Evolutionary conservation across 1,140 invertebrate genomes (phyloP), one percentile per base, ranked within the genome.

Genomic region (Eriosoma lanigerum): DNA sequence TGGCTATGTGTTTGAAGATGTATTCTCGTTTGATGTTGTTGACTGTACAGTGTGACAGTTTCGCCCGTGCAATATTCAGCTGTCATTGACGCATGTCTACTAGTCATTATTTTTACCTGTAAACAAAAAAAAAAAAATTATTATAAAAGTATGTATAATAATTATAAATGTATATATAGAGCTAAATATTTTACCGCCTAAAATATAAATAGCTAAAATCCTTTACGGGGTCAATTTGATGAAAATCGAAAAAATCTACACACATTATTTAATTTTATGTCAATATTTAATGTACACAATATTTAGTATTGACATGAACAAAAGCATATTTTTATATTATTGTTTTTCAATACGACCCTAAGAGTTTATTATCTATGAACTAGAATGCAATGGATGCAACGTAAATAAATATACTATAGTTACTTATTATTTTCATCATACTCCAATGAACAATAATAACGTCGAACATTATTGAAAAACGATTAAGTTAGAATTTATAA

Each of bases 41-140:
- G 75, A 29, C 75, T 46, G 38, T 78, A 78, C 38, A 78, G 21
- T 38, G 75, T 78, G 56, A 78, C 75, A 12, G 75, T 78, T 62
- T 78, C 75, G 8, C 75, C 75, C 1, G 75, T 24, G 15, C 75
- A 78, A 60, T 78, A 78, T 48, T 78, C 75, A 9, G 75, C 56
- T 12, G 75, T 62, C 15, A 78, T 62, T 17, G 75, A 26, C 3
- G 60, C 75, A 19, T 62, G 56, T n/a, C 56, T 46, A 26, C n/a
- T 29, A 0, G 75, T 46, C 75, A 78, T 78, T 46, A 6, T 56
- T 73, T 38, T 46, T 46, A 72, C 13, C 21, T 62, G 38, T 9
- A 3, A 15, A 75, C 1, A 58, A 21, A 58, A 32, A 58, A 6
- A 73, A 73, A 54, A 38, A 46, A 13, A 10, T 48, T 12, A 13